phyloP scores from a whole-genome alignment of 2,888 invertebrate species.

The Bembecia ichneumoniformis region DNA sequence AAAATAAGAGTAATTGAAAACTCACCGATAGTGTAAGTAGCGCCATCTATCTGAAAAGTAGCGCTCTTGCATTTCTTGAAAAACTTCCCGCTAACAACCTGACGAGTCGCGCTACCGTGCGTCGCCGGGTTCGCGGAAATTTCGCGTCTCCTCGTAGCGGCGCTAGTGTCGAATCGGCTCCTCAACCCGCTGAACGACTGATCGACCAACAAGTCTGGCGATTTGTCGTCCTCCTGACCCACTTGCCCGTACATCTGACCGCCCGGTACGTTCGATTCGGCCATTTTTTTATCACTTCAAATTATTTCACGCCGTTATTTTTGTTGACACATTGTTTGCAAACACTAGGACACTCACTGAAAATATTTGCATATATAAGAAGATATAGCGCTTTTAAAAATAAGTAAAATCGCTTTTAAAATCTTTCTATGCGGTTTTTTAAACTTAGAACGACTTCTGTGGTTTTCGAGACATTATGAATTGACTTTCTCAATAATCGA shows the following conservation, averaged over 20 bases:
- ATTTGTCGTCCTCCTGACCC: constrained; percentile 32
- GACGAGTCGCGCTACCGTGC: constrained; percentile 63
- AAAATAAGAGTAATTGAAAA: constrained; percentile 9
- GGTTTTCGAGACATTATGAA: no score
- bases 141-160: constrained; percentile 45
- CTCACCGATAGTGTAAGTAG: constrained; percentile 89
- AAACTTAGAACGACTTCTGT: not conserved
- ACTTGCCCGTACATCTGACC: constrained; percentile 53
- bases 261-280: constrained; percentile 24
- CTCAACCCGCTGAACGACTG: constrained; percentile 59
- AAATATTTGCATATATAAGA: not conserved
- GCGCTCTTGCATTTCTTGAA: constrained; percentile 90
- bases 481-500: no score
- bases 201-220: constrained; percentile 47
- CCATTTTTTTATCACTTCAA: constrained; percentile 44
- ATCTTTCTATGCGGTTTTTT: not conserved
- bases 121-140: constrained; percentile 60
- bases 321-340: constrained; percentile 1
- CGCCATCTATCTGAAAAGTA: constrained; percentile 88
- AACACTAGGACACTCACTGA: not conserved
- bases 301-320: constrained; percentile 12
- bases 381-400: not conserved
- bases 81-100: constrained; percentile 71
- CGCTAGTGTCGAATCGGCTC: constrained; percentile 58
- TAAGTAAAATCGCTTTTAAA: not conserved